Conservation (phyloP, 2,797 vertebrate genomes). For the Distichodus sexfasciatus region DNA sequence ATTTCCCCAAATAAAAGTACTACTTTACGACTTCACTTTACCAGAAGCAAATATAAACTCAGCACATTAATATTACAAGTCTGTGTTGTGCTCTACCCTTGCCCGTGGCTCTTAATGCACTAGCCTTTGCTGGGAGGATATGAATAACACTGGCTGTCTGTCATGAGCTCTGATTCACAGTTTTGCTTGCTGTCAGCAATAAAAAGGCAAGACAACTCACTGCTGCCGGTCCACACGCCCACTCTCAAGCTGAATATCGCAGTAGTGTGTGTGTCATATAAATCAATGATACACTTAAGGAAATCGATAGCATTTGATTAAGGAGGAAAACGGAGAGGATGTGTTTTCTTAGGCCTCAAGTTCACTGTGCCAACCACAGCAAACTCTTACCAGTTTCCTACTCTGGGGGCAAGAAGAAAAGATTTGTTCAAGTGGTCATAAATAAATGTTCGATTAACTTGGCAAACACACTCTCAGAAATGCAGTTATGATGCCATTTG, state of each 20-base stretch:
- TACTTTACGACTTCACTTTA: background rate
- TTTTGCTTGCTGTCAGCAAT: conserved; percentile 50
- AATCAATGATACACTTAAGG: conserved; percentile 55
- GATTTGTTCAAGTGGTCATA: background rate
- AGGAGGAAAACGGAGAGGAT: conserved; percentile 40
- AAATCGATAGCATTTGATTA: conserved; percentile 56
- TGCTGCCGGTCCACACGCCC: background rate
- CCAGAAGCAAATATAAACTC: background rate
- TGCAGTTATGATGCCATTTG: no score
- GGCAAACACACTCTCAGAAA: background rate
- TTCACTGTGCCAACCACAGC: conserved; percentile 14
- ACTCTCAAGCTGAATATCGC: conserved; percentile 41
- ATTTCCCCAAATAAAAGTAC: background rate
- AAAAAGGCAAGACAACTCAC: conserved; percentile 10
- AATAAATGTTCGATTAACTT: background rate
- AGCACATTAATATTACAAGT: conserved; percentile 8
- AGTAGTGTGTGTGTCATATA: conserved; percentile 44
- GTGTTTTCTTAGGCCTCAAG: conserved; percentile 33
- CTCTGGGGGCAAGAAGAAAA: background rate
- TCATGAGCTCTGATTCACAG: conserved; percentile 43
- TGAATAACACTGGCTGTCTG: conserved; percentile 34
- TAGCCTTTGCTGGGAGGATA: conserved; percentile 25
- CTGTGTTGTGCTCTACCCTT: conserved; percentile 25
- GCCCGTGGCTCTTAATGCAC: conserved; percentile 38
- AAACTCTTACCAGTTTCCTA: background rate